Evolutionary conservation across 2,888 invertebrate species (phyloP).

Genomic region (Tenthredo scrophulariae): DNA sequence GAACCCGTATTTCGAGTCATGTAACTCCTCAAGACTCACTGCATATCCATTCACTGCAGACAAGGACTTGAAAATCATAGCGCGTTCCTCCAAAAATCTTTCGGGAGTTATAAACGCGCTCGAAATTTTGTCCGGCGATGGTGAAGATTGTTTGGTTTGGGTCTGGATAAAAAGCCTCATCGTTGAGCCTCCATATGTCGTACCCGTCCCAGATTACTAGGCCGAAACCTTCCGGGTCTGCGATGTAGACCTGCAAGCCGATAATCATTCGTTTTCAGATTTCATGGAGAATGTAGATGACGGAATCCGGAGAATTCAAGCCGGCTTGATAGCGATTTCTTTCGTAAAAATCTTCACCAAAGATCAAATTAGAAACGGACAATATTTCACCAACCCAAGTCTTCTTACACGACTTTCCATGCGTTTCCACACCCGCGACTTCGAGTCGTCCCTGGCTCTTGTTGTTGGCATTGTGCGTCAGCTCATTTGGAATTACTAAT

Average conservation of each 20-base stretch:
- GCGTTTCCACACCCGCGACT: constrained; percentile 64
- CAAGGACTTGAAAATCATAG: constrained; percentile 63
- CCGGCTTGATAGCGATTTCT: background rate
- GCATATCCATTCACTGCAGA: constrained; percentile 63
- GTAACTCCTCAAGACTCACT: constrained; percentile 54
- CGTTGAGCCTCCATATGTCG: constrained; percentile 61
- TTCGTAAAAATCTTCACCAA: background rate
- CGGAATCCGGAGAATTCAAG: background rate
- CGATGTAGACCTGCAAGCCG: constrained; percentile 63
- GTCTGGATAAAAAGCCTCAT: constrained; percentile 58
- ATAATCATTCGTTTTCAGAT: background rate
- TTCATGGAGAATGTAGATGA: background rate
- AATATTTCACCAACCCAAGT: background rate
- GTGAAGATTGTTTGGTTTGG: constrained; percentile 55
- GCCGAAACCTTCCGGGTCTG: constrained; percentile 62
- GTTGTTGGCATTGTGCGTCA: constrained; percentile 58
- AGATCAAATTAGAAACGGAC: background rate
- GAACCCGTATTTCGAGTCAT: constrained; percentile 49
- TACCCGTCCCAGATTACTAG: constrained; percentile 61
- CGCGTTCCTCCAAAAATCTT: background rate
- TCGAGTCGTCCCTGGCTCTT: constrained; percentile 61
- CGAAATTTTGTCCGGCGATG: constrained; percentile 80
- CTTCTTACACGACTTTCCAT: background rate
- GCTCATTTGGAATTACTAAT: constrained; percentile 59
- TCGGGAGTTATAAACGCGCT: no score